phyloP scores from a whole-genome alignment of 2,113 vertebrate genomes.

The Alosa alosa region DNA sequence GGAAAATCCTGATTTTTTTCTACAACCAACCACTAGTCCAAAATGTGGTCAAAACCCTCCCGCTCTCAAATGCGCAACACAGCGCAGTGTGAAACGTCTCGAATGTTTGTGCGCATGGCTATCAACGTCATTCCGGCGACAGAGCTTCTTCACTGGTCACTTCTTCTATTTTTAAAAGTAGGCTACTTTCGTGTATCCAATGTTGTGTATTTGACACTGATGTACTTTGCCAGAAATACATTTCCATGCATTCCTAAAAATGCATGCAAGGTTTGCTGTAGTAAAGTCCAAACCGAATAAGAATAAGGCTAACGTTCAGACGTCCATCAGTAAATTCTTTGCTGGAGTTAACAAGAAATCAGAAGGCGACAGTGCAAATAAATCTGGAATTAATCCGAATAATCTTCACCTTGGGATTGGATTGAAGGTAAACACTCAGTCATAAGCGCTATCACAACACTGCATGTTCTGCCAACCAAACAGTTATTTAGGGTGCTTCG shows the following conservation, averaged over 20 bases:
- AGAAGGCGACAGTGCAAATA: slow-evolving; percentile 10
- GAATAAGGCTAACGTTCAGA: slow-evolving; percentile 57
- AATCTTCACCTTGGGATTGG: slow-evolving; percentile 27
- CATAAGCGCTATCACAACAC: neutral
- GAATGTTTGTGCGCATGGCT: neutral
- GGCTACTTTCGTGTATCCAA: neutral
- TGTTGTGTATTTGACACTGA: neutral
- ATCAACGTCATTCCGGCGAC: slow-evolving; percentile 1
- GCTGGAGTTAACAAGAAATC: slow-evolving; percentile 39
- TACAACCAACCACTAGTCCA: neutral
- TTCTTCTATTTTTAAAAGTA: neutral
- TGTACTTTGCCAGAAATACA: neutral
- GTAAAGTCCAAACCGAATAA: slow-evolving; percentile 53
- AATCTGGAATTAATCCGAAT: slow-evolving; percentile 34
- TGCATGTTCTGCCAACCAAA: neutral
- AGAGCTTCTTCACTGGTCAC: neutral
- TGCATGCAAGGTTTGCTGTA: slow-evolving; percentile 10
- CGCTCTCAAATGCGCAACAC: neutral
- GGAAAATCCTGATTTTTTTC: too few species aligned
- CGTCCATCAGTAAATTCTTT: slow-evolving; percentile 80
- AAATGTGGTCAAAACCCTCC: neutral
- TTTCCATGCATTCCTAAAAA: neutral
- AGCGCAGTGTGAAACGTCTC: neutral
- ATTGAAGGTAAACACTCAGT: slow-evolving; percentile 56
- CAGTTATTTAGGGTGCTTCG: neutral